Conservation (phyloP, 2,113 vertebrate genomes). For the Sapayoa aenigma region DNA sequence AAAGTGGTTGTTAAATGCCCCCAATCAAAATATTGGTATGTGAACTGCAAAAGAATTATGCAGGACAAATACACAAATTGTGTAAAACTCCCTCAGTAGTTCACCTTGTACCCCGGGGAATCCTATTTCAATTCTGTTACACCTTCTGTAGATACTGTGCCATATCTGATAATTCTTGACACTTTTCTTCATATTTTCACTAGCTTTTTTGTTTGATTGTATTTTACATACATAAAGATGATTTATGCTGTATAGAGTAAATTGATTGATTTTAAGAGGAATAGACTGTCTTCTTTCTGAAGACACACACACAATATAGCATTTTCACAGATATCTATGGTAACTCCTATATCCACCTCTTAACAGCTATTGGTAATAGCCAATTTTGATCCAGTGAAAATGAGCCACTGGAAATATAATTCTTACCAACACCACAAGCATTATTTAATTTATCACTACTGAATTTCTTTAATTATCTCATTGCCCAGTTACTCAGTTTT, state of each 20-base stretch:
- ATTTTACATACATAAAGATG: neutral
- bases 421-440: neutral
- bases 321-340: neutral
- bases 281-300: neutral
- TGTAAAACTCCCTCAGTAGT: neutral
- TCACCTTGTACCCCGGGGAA: neutral
- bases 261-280: neutral
- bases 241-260: neutral
- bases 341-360: neutral
- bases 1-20: neutral
- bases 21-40: neutral
- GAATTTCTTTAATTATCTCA: neutral
- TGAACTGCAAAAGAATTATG: neutral
- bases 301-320: neutral
- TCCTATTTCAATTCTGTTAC: neutral
- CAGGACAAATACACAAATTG: neutral
- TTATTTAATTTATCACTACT: neutral
- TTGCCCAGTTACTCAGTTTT: neutral
- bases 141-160: neutral
- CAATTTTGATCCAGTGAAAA: neutral
- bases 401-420: neutral
- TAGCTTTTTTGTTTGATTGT: neutral
- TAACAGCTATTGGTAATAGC: neutral
- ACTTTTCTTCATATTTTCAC: neutral
- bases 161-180: neutral